Conservation (phyloP, 2,113 vertebrate genomes). For the Cryptoleucopteryx plumbea region DNA sequence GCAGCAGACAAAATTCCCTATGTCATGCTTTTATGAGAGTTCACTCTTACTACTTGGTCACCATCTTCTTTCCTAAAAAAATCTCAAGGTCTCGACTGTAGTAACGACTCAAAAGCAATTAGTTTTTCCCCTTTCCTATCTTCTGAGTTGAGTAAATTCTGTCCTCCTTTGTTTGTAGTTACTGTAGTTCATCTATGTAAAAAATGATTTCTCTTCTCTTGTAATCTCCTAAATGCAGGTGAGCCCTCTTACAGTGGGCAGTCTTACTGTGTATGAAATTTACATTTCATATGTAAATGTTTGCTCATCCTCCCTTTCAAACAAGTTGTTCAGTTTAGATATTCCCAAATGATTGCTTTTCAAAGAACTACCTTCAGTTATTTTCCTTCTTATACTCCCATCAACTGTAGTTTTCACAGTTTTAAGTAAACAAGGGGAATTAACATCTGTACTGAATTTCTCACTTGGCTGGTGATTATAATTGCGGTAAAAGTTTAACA, state of each 20-base stretch:
- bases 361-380: not conserved
- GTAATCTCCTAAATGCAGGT: not conserved
- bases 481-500: not conserved
- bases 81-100: not conserved
- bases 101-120: not conserved
- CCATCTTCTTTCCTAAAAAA: not conserved
- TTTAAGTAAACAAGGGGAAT: not conserved
- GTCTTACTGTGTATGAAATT: not conserved
- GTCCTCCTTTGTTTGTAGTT: not conserved
- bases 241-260: not conserved
- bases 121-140: not conserved
- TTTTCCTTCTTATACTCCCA: not conserved
- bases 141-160: not conserved
- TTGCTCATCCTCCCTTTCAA: not conserved
- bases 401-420: not conserved
- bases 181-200: not conserved
- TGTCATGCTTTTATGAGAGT: not conserved
- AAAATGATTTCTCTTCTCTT: not conserved
- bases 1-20: not conserved
- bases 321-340: not conserved
- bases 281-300: constrained; percentile 1
- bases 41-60: not conserved
- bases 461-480: not conserved
- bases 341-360: not conserved
- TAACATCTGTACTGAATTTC: not conserved